Conservation (phyloP, 1,140 invertebrate species). For the Bombus ignitus region DNA sequence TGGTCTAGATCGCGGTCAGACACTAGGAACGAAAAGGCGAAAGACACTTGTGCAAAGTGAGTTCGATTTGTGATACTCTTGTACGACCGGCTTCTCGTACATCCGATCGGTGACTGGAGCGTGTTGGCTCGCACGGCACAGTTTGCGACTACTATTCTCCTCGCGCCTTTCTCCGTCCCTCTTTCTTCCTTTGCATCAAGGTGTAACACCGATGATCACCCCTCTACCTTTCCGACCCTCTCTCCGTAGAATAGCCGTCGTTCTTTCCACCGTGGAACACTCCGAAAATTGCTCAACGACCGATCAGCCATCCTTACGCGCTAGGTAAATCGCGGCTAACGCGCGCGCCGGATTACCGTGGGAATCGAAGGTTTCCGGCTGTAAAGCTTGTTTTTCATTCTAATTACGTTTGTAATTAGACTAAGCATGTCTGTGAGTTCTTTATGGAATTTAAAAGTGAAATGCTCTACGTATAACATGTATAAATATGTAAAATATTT, state of each 20-base stretch:
- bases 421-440: neutral
- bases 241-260: neutral
- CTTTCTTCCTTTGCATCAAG: slow-evolving; percentile 21
- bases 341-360: neutral
- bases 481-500: too few relatives aligned
- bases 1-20: neutral
- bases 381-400: neutral
- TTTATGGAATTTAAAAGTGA: neutral
- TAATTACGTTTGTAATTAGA: neutral
- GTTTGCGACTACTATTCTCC: slow-evolving; percentile 67
- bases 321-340: neutral
- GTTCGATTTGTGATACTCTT: neutral
- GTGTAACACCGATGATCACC: neutral
- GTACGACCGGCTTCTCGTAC: slow-evolving; percentile 56
- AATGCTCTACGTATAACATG: too few relatives aligned
- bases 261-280: slow-evolving; percentile 13
- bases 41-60: neutral
- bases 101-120: slow-evolving; percentile 79
- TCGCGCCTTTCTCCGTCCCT: slow-evolving; percentile 52
- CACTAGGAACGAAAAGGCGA: neutral
- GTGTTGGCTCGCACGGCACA: slow-evolving; percentile 55
- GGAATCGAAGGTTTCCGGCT: neutral
- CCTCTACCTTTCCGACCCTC: slow-evolving; percentile 28
- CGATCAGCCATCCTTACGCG: neutral
- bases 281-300: slow-evolving; percentile 38